Evolutionary conservation across 1,140 invertebrate genomes (phyloP), one percentile per base, ranked within the genome.

Genomic region (Euura lappo): DNA sequence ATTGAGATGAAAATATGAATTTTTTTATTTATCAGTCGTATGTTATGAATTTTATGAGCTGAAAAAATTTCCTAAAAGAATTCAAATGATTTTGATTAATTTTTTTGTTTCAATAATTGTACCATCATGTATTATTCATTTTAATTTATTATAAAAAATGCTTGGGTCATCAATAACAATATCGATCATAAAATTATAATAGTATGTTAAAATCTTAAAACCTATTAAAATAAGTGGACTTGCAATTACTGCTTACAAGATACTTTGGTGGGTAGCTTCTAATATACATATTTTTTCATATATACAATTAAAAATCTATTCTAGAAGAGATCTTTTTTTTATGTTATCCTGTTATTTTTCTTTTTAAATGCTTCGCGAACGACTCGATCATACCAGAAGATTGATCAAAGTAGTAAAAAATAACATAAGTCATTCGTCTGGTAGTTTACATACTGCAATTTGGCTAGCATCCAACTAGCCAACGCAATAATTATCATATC

Each of bases 261-360:
- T 60, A 68, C 66, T 68, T 68, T 68, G 66, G 66, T 68, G 8
- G 28, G 28, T 68, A 68, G 66, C 66, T 68, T 68, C 28, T 68
- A 68, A 68, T 68, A 68, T 68, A 68, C 11, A 68, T 44, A 44
- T 10, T 42, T 44, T 13, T 42, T 8, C 51, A n/a, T 5, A 2
- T 60, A 28, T 28, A 28, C 28, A 60, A 60, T n/a, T n/a, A 60
- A 5, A 60, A 11, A 6, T 60, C 10, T n/a, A 60, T 60, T 60
- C 51, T 60, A 60, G 8, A 11, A 8, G 6, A 60, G 51, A 60
- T 60, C 51, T 60, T 60, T 60, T 60, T 11, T 60, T 60, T 5
- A 60, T 6, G 2, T 4, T 28, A 28, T 28, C 28, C 28, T 28
- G 28, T 28, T 28, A 28, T 28, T 28, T 28, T 28, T 28, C 28